phyloP scores from a whole-genome alignment of 2,888 invertebrate species.

The Dioctria linearis region DNA sequence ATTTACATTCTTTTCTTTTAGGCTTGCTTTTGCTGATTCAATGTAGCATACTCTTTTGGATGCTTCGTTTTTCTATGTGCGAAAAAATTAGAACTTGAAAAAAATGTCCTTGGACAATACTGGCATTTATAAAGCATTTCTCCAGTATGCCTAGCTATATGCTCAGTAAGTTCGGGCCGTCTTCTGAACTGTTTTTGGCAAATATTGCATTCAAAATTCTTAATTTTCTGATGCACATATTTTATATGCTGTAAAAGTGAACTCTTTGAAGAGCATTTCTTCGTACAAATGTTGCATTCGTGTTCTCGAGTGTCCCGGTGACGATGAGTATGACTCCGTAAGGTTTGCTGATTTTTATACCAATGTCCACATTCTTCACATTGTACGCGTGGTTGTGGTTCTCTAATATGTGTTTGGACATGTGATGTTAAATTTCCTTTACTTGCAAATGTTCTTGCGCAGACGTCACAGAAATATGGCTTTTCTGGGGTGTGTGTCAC shows the following conservation, averaged over 20 bases:
- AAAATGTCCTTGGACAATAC: conserved; percentile 62
- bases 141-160: conserved; percentile 61
- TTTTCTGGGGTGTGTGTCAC: conserved; percentile 56
- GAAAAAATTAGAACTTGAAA: conserved; percentile 61
- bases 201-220: conserved; percentile 55
- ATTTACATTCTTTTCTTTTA: too few species aligned
- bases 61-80: conserved; percentile 61
- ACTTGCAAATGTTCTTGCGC: conserved; percentile 58
- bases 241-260: conserved; percentile 56
- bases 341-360: conserved; percentile 58
- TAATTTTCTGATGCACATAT: conserved; percentile 58
- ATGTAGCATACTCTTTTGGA: conserved; percentile 59
- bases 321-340: conserved; percentile 56
- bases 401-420: conserved; percentile 47
- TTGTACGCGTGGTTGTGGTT: conserved; percentile 53
- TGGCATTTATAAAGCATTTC: conserved; percentile 61
- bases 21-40: conserved; percentile 31
- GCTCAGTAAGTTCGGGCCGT: conserved; percentile 59
- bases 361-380: conserved; percentile 56
- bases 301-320: conserved; percentile 56
- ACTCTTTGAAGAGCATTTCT: conserved; percentile 56
- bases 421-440: conserved; percentile 54
- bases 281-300: conserved; percentile 55
- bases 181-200: conserved; percentile 57
- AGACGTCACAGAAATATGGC: conserved; percentile 58